phyloP scores from a whole-genome alignment of 2,888 invertebrate species.

The Barypeithes pellucidus region DNA sequence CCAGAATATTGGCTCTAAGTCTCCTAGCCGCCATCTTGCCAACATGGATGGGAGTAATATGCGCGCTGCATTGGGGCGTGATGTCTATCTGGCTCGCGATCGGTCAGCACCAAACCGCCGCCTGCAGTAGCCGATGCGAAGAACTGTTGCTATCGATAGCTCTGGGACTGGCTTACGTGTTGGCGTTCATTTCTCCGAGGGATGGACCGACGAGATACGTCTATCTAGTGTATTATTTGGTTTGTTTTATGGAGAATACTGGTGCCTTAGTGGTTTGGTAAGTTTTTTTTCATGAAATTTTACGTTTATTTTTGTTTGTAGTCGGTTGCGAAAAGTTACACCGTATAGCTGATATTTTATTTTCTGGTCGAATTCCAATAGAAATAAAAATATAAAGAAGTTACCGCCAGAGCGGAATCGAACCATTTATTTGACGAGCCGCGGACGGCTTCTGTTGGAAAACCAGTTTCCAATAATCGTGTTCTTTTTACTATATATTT shows the following conservation, averaged over 20 bases:
- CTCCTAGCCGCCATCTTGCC: constrained; percentile 74
- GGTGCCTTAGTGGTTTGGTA: constrained; percentile 71
- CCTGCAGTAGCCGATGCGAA: constrained; percentile 70
- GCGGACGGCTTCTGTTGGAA: too few species aligned
- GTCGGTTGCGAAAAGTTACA: too few species aligned
- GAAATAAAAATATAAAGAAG: too few species aligned
- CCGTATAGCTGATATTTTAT: too few species aligned
- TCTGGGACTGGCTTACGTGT: constrained; percentile 75
- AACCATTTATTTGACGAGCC: too few species aligned
- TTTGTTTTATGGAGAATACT: constrained; percentile 72
- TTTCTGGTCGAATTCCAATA: too few species aligned
- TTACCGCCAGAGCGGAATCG: too few species aligned
- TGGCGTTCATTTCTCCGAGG: constrained; percentile 76
- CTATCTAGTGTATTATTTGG: constrained; percentile 71
- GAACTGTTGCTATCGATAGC: constrained; percentile 72
- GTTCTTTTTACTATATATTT: too few species aligned
- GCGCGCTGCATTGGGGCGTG: constrained; percentile 73
- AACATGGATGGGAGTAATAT: constrained; percentile 71
- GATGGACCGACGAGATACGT: constrained; percentile 75
- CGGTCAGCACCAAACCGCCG: constrained; percentile 70
- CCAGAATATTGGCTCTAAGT: constrained; percentile 74
- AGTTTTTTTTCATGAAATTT: too few species aligned
- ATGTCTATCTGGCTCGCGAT: constrained; percentile 75
- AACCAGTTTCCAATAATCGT: too few species aligned
- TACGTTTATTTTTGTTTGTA: too few species aligned